These are phyloP conservation scores for Aegithalos caudatus DNA, from an alignment of 2,113 vertebrate genomes.

Conservation along the genomic window DNA sequence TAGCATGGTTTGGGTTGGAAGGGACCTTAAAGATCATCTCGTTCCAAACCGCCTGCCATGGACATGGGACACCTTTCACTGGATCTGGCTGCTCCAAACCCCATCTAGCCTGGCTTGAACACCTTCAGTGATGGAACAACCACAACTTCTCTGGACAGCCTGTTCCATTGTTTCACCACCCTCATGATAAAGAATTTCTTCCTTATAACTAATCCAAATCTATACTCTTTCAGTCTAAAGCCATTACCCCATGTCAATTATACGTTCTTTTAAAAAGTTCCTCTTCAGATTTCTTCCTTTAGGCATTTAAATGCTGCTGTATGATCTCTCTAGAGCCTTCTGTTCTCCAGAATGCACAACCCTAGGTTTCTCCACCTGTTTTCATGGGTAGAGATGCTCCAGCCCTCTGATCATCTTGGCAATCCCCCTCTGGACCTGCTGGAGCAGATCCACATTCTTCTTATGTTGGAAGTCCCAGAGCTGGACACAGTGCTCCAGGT, in stretches of 20 bases:
- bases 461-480: not conserved
- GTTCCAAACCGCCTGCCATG: accelerated
- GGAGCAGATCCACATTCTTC: not conserved
- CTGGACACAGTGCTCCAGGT: not conserved
- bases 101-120: not conserved
- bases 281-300: not conserved
- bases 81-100: not conserved
- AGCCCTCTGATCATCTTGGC: not conserved
- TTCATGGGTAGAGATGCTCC: not conserved
- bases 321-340: not conserved
- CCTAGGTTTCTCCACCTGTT: no score
- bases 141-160: not conserved
- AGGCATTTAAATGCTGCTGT: not conserved
- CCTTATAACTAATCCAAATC: not conserved
- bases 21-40: not conserved
- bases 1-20: not conserved
- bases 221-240: not conserved
- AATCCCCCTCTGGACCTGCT: not conserved
- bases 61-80: not conserved
- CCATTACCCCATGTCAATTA: not conserved
- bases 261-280: not conserved
- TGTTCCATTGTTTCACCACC: not conserved
- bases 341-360: not conserved
- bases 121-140: not conserved
- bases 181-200: not conserved